A percentile compares a stretch with the other conserved stretches of the same genome.
Conservation (phyloP, 2,797 vertebrate genomes). For the Neosilurus mollespiculum region DNA sequence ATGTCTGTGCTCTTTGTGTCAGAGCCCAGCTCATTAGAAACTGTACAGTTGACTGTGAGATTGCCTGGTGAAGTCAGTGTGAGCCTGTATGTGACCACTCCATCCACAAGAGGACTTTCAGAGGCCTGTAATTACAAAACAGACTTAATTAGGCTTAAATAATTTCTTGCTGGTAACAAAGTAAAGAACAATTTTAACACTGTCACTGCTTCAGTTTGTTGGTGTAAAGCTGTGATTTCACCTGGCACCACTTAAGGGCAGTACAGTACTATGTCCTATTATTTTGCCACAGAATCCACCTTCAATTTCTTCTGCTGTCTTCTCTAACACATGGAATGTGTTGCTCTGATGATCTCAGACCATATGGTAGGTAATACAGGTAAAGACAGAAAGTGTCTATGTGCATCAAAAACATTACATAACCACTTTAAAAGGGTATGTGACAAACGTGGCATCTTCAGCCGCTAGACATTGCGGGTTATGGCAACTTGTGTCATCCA, state of each 20-base stretch:
- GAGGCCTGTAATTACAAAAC: constrained; percentile 53
- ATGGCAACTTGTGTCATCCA: too few relatives aligned
- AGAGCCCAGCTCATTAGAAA: constrained; percentile 84
- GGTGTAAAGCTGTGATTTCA: constrained; percentile 1
- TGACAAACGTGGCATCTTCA: too few relatives aligned
- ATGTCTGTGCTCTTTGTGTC: constrained; percentile 81
- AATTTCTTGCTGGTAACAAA: neutral
- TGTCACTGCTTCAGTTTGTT: neutral
- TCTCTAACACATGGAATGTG: neutral
- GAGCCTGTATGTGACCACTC: constrained; percentile 86
- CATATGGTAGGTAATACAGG: neutral
- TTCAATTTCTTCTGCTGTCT: too few relatives aligned
- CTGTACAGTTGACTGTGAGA: constrained; percentile 86
- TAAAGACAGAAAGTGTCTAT: neutral
- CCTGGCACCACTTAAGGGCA: constrained; percentile 62
- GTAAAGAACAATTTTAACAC: neutral
- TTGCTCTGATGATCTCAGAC: neutral
- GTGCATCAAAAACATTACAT: neutral
- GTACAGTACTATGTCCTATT: constrained; percentile 45
- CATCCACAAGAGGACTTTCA: constrained; percentile 66
- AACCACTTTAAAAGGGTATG: too few relatives aligned
- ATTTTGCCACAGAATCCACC: neutral
- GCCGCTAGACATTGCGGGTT: too few relatives aligned
- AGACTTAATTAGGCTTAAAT: neutral
- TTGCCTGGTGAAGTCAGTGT: constrained; percentile 85